Base-by-base conservation (phyloP, 2,888 invertebrate genomes). In the Rotaria magnacalcarata region DNA sequence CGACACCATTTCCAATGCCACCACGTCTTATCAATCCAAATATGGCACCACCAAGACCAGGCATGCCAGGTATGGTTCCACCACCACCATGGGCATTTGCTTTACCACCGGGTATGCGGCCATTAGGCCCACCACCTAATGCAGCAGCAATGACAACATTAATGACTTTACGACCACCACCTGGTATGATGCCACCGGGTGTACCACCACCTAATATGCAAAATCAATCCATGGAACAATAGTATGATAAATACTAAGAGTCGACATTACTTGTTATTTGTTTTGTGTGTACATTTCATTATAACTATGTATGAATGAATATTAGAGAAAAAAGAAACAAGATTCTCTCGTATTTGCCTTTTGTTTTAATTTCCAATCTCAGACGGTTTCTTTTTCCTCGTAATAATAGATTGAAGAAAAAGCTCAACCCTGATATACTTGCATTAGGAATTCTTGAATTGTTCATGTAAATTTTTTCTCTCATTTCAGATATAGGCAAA, bases 151-250 rank as follows among this genome's bases (percentile, higher is more conserved):
- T 84, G 47, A 24, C 60, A 56, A 56, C 85, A 24, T 75, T 75
- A 5, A 86, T 86, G 86, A 75, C 84, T 16, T n/a, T 47, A 24
- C 80, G 47, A 47, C 74, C 85, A n/a, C 86, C 75, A 50, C 85
- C 85, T 56, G 84, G 85, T 50, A 86, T 86, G 80, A 84, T 67
- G 50, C 86, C 86, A 6, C 86, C 86, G 8, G 43, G 85, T 10
- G 56, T 75, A 19, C 85, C 85, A 41, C 86, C 86, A 10, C 85
- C 85, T 7, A 41, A 19, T 16, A 34, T 85, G 43, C 85, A 85
- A 11, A n/a, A n/a, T 84, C 58, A n/a, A 67, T 47, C 85, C 16
- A 52, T 34, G 3, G 85, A 50, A 52, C 16, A n/a, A 52, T 47
- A 8, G 8, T 27, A 50, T 84, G 34, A 27, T 19, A 47, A 43